Base-by-base conservation (phyloP, 2,113 vertebrate species). In the Bombycilla garrulus region DNA sequence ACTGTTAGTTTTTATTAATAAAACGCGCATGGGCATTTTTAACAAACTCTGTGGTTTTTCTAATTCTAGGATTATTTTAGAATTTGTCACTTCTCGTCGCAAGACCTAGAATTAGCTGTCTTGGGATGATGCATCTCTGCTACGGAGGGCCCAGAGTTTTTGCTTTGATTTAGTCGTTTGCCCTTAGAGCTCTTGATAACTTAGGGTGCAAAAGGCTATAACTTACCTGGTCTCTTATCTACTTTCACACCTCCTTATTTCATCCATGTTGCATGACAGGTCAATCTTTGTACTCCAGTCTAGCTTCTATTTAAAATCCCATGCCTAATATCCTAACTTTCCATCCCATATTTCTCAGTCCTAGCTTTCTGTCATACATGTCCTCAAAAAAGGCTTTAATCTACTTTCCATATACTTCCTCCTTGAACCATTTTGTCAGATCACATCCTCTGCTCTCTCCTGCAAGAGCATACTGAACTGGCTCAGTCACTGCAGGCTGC, bases 1-100 rank as follows among this genome's bases (percentile, higher is more conserved):
- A 98, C 98, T 98, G 98, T 98, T 98, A 98, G 98, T 98, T 98
- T 98, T 98, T 98, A 98, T 98, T 98, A 98, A 98, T 98, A 98
- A 98, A 98, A 98, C 81, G 97, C 96, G 97, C 98, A 98, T 98
- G 98, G 97, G 98, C 98, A 98, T 98, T 98, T 98, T 97, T 97
- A 98, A 97, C 95, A 94, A 97, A 94, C 92, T 97, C 93, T 94
- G 97, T 98, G 97, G 96, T 98, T 98, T 97, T 96, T 98, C 93
- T 98, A 93, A 97, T 97, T 96, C 92, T 87, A 95, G 97, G 95
- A 50, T 93, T 80, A 65, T 76, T 86, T 82, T 92, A 88, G 93
- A 94, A 57, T 38, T 69, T 65, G 25, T 58, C 29, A 13, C 82
- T 42, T 89, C 42, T 88, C 9, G 0, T 70, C 58, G 26, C 42